Conservation (phyloP, 2,888 invertebrate species). For the Phaedon cochleariae region DNA sequence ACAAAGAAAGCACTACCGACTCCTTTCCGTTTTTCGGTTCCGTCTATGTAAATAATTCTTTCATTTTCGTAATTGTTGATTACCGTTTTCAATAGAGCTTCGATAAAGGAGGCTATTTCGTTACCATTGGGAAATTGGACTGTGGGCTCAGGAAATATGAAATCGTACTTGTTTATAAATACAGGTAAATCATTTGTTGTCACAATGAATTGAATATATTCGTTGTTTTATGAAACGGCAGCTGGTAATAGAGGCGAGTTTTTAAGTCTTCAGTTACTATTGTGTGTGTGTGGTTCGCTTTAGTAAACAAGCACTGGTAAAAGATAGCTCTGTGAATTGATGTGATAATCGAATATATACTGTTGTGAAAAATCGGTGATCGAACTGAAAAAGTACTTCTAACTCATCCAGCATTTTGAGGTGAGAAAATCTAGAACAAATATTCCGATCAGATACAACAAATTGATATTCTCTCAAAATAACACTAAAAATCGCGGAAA, state of each 20-base stretch:
- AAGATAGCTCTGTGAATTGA: too few relatives aligned
- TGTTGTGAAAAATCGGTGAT: too few relatives aligned
- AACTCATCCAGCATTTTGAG: too few relatives aligned
- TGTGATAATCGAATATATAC: too few relatives aligned
- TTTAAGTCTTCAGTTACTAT: neutral
- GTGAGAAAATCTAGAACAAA: too few relatives aligned
- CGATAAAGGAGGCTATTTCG: neutral
- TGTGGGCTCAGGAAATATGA: neutral
- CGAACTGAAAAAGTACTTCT: too few relatives aligned
- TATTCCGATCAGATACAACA: too few relatives aligned
- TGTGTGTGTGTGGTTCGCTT: too few relatives aligned
- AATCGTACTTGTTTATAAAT: neutral
- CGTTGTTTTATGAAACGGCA: neutral
- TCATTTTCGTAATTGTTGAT: neutral
- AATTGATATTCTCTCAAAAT: too few relatives aligned
- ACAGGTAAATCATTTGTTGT: neutral
- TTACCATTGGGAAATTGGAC: neutral
- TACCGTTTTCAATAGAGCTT: neutral
- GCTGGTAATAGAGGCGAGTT: neutral
- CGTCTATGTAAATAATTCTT: neutral
- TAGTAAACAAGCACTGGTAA: too few relatives aligned
- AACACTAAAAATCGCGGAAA: too few relatives aligned
- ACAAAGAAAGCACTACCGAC: slow-evolving; percentile 1
- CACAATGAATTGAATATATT: neutral
- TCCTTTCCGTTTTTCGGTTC: neutral